phyloP scores from a whole-genome alignment of 2,888 invertebrate genomes.

The Alentia gelatinosa region DNA sequence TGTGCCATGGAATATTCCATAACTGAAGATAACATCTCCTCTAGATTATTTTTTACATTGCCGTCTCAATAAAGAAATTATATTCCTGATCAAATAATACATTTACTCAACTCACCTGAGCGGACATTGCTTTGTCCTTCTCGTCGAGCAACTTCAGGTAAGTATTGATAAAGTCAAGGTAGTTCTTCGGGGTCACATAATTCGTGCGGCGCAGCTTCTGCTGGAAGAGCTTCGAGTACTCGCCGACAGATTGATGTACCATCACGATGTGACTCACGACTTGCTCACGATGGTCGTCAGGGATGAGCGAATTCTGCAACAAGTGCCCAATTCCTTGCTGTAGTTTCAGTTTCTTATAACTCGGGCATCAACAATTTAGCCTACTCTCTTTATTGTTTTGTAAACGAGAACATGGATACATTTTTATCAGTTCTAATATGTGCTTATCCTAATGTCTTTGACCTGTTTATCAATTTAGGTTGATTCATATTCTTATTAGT shows the following conservation, averaged over 20 bases:
- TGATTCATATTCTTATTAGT: no score
- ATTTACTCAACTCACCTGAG: conserved; percentile 78
- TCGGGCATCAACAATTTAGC: neutral
- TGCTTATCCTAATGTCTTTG: no score
- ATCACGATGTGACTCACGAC: conserved; percentile 93
- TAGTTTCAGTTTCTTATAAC: neutral
- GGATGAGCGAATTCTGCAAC: conserved; percentile 85
- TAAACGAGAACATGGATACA: no score
- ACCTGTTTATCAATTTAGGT: no score
- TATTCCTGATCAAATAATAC: no score
- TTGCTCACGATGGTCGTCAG: conserved; percentile 85
- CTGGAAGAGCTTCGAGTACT: conserved; percentile 88
- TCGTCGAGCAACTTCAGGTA: conserved; percentile 89
- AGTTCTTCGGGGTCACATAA: conserved; percentile 95
- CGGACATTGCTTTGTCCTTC: conserved; percentile 83
- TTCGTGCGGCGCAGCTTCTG: conserved; percentile 89
- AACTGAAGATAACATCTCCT: no score
- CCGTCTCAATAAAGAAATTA: no score
- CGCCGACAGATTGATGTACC: conserved; percentile 89
- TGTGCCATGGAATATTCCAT: no score
- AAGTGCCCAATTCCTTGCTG: neutral
- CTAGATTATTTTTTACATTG: no score
- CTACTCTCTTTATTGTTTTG: neutral
- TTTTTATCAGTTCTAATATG: no score
- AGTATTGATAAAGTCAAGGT: conserved; percentile 91